Percentiles rank a stretch among this genome's conserved stretches.
Evolutionary conservation across 2,888 invertebrate genomes (phyloP).

Genomic region (Drosophila nr. medialis): DNA sequence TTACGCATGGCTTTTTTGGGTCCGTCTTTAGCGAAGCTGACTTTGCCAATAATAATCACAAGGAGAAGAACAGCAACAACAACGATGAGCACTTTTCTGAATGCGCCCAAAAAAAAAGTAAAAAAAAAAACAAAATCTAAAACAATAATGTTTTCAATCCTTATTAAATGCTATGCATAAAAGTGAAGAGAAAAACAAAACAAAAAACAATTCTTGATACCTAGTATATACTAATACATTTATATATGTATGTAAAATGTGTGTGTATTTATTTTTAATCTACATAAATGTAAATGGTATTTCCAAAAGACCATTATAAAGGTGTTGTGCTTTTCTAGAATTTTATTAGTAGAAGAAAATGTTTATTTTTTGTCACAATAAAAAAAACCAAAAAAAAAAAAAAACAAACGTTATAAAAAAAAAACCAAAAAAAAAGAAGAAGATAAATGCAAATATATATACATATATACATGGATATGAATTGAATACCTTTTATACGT

Average conservation of each 20-base stretch:
- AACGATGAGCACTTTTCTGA: conserved; percentile 35
- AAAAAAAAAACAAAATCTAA: neutral
- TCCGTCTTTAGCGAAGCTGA: conserved; percentile 31
- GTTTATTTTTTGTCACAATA: conserved; percentile 78
- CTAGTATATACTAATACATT: conserved; percentile 54
- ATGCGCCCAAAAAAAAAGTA: conserved; percentile 18
- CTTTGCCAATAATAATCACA: conserved; percentile 25
- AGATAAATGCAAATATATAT: conserved; percentile 52
- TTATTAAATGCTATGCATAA: conserved; percentile 69
- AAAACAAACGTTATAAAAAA: conserved; percentile 50
- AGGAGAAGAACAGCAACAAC: conserved; percentile 10
- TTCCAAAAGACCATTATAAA: conserved; percentile 84
- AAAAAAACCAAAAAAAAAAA: conserved; percentile 30
- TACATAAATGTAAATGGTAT: conserved; percentile 79
- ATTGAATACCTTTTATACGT: conserved; percentile 81
- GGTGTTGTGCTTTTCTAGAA: conserved; percentile 84
- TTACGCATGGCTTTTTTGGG: conserved; percentile 30
- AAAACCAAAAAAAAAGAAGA: conserved; percentile 22
- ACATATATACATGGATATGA: conserved; percentile 68
- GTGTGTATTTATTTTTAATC: conserved; percentile 75
- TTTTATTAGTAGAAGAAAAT: conserved; percentile 79
- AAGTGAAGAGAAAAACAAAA: conserved; percentile 31
- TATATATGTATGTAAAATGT: conserved; percentile 68
- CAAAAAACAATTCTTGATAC: conserved; percentile 65
- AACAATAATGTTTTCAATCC: conserved; percentile 59